Evolutionary conservation across 2,888 invertebrate genomes (phyloP), one percentile per base, ranked within the genome.

Genomic region (Anorthoa munda): DNA sequence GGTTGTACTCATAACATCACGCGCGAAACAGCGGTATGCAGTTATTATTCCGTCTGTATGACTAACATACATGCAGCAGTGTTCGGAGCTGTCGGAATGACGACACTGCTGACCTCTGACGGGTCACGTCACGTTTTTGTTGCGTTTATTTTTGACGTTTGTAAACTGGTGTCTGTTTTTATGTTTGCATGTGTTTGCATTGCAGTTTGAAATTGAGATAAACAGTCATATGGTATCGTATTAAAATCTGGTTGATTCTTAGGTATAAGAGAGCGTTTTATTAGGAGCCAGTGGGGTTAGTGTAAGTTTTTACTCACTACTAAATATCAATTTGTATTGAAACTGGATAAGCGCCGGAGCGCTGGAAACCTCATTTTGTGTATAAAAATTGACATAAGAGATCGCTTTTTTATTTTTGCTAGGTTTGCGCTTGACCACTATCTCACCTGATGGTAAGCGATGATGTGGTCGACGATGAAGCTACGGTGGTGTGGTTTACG

Each of bases 1-100:
- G 83, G 65, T 11, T 31, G 66, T 46, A 60, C 79, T 75, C 75
- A 75, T 74, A 75, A 76, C 75, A 80, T 77, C 74, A 84, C 75
- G 77, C 53, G 51, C 72, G 60, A 56, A 31, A 45, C 59, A 71
- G 39, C 70, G 48, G 56, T 63, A 68, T 63, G 67, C 66, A 68
- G 68, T 86, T 77, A 79, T 63, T 83, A 83, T 82, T 77, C 75
- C 56, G 63, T 66, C 18, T 75, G 69, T 76, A 75, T 81, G 82
- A 68, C 77, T 79, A 79, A 82, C 80, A 81, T 63, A 81, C 73
- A 75, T 66, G 51, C 50, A 55, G 45, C 53, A 66, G 70, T 77
- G 79, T 63, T 76, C 67, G 13, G 53, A 50, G 18, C 53, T 74
- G 61, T 76, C 26, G 48, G 66, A 60, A 63, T 68, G 63, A 65